A percentile compares a stretch with the other conserved stretches of the same genome.
Conservation (phyloP, 2,888 invertebrate genomes). For the Stratiomys singularior region DNA sequence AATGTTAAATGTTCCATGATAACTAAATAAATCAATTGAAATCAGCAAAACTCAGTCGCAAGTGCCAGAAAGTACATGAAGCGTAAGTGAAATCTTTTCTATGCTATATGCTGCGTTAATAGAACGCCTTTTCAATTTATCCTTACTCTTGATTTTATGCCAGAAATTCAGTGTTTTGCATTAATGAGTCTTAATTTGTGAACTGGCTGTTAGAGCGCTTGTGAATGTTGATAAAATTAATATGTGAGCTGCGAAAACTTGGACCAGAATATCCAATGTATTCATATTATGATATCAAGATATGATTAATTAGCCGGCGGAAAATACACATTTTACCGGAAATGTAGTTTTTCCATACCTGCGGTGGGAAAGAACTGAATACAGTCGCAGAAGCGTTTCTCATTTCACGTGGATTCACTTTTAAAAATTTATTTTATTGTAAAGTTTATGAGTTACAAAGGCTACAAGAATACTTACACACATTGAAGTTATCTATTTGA, state of each 20-base stretch:
- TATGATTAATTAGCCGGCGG: neutral
- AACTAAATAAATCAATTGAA: neutral
- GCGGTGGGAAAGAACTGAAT: too few relatives aligned
- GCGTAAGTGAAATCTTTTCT: neutral
- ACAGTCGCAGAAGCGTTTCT: too few relatives aligned
- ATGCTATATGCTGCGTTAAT: neutral
- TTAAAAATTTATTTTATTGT: too few relatives aligned
- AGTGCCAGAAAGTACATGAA: neutral
- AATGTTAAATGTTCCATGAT: neutral
- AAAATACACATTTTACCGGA: neutral
- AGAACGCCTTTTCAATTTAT: constrained; percentile 19
- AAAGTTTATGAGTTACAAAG: too few relatives aligned
- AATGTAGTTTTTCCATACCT: neutral
- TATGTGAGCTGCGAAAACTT: neutral
- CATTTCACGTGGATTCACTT: too few relatives aligned
- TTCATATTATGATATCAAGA: constrained; percentile 13
- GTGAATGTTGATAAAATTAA: neutral
- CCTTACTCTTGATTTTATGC: neutral
- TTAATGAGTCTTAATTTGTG: neutral
- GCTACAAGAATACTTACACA: too few relatives aligned
- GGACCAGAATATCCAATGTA: neutral
- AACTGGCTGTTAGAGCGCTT: neutral
- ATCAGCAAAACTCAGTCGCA: neutral
- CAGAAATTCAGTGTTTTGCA: neutral
- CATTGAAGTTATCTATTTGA: too few relatives aligned